Percentiles rank a stretch among this genome's conserved stretches.
Evolutionary conservation across 2,888 invertebrate genomes (phyloP).

Genomic region (Zootermopsis nevadensis): DNA sequence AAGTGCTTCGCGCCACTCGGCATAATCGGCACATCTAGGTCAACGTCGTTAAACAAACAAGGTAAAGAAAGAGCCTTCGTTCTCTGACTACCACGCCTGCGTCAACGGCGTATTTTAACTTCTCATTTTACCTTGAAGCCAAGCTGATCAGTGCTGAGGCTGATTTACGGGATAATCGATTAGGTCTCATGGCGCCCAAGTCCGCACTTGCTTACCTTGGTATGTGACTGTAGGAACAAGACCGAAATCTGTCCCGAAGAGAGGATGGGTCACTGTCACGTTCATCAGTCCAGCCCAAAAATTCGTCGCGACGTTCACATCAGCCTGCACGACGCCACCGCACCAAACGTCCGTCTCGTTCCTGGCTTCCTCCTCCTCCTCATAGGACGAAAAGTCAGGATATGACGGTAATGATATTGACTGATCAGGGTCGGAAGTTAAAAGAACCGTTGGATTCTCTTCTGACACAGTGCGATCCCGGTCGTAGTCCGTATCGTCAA

Average conservation of each 20-base stretch:
- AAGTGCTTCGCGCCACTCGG: no score
- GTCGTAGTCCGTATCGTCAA: neutral
- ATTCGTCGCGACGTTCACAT: neutral
- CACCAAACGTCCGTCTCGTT: constrained; percentile 6
- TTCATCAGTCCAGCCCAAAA: neutral
- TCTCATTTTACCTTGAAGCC: no score
- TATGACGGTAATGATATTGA: neutral
- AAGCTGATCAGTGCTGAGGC: no score
- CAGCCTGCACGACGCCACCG: neutral
- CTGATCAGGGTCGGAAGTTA: constrained; percentile 12
- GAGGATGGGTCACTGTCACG: neutral
- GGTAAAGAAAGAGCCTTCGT: no score
- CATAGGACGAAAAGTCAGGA: neutral
- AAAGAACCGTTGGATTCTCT: neutral
- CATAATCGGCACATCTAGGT: no score
- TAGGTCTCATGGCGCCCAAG: neutral
- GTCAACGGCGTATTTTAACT: no score
- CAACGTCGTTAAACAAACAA: no score
- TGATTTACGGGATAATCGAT: no score
- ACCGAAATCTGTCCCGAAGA: constrained; percentile 14
- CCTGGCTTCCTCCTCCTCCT: neutral
- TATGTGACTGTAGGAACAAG: neutral
- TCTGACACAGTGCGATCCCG: neutral
- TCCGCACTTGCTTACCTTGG: constrained; percentile 12
- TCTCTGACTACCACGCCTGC: no score